These are phyloP conservation scores for Cherax quadricarinatus DNA, from an alignment of 1,140 invertebrate species.

Conservation along the genomic window DNA sequence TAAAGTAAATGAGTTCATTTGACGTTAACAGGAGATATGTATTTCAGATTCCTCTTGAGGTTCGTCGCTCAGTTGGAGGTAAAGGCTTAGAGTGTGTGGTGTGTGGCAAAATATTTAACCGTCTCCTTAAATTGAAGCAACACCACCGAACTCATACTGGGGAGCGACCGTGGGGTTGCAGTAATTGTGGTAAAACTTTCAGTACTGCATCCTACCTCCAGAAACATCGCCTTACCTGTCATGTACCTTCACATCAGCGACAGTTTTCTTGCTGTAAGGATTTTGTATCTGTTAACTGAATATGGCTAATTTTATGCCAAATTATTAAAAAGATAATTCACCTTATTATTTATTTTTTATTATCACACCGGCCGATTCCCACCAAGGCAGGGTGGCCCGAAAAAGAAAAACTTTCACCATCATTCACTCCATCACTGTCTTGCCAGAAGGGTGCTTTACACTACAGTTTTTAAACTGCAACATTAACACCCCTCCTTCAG, in stretches of 20 bases:
- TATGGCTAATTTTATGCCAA: neutral
- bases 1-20: no score
- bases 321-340: no score
- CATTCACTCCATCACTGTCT: no score
- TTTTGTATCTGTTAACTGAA: neutral
- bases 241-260: conserved; percentile 39
- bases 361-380: no score
- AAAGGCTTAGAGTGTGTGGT: conserved; percentile 60
- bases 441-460: no score
- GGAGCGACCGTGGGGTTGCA: conserved; percentile 60
- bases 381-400: no score
- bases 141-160: conserved; percentile 60
- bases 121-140: conserved; percentile 48
- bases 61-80: conserved; percentile 23
- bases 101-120: conserved; percentile 55
- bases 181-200: conserved; percentile 48
- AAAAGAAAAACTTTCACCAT: no score
- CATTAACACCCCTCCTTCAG: no score
- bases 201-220: conserved; percentile 44
- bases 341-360: no score
- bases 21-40: no score
- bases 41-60: conserved; percentile 40
- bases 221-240: conserved; percentile 49
- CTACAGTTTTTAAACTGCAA: no score
- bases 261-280: conserved; percentile 59